Base-by-base conservation (phyloP, 2,797 vertebrate genomes). In the Vireo griseus region DNA sequence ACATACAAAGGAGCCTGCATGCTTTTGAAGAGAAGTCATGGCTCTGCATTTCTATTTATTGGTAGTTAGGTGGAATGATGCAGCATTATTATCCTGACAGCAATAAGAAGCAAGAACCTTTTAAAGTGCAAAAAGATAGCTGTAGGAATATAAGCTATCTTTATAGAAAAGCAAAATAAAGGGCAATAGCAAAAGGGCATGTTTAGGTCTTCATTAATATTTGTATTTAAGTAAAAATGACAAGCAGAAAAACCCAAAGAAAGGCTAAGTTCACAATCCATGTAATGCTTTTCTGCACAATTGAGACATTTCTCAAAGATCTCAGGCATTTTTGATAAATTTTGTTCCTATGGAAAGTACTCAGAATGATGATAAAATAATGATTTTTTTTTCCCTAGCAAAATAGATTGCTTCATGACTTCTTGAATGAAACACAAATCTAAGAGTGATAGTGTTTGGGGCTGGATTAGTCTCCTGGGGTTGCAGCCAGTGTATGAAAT, bases 391-490 rank as follows among this genome's bases (percentile, higher is more conserved):
- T 26, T 12, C 61, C 13, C 75, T 73, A 79, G 85, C 47, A 90
- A 95, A 95, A 91, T 52, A 93, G 92, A 94, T 94, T 94, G 82
- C 91, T 96, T 96, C 92, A 94, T 94, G 95, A 94, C 85, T 95
- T 91, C 94, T 91, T 96, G 92, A 96, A 95, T 84, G 89, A 94
- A 96, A 84, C 82, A 95, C 96, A 95, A 94, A 96, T 96, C 94
- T 94, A 90, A 94, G 75, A 90, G 84, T 66, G 95, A 94, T 88
- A 90, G 79, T 81, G 90, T 88, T 91, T 67, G 62, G 62, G 73
- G 48, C 51, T 90, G 73, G 87, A 96, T 94, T 94, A 83, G 82
- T 92, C 95, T 92, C 94, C 87, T 81, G 92, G 82, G 91, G 79
- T 40, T 90, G 76, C 66, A 95, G 63, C n/a, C 51, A 88, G 73